These are phyloP conservation scores for Hylaea fasciaria DNA, from an alignment of 2,888 invertebrate species.

Conservation along the genomic window DNA sequence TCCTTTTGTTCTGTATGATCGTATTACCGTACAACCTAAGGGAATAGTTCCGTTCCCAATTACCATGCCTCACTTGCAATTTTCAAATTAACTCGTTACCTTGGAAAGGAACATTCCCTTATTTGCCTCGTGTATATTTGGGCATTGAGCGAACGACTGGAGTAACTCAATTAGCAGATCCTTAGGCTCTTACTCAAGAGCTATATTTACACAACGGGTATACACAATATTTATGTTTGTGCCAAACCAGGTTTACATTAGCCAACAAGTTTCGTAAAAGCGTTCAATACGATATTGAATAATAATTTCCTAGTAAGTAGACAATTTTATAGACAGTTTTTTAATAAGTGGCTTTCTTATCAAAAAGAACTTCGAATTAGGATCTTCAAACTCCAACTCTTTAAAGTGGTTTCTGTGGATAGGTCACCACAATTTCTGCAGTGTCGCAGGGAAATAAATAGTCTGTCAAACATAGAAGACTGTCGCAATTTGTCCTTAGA, in stretches of 20 bases:
- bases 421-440: too few species aligned
- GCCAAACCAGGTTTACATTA: conserved; percentile 14
- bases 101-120: conserved; percentile 31
- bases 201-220: conserved; percentile 22
- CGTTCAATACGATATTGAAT: conserved; percentile 32
- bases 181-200: conserved; percentile 29
- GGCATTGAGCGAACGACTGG: conserved; percentile 32
- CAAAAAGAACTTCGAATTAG: too few species aligned
- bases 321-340: too few species aligned
- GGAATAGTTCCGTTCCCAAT: conserved; percentile 27
- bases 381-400: conserved; percentile 5
- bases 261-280: conserved; percentile 28
- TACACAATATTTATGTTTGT: conserved; percentile 32
- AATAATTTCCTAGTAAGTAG: too few species aligned
- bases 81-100: conserved; percentile 32
- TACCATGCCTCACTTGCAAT: too few species aligned
- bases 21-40: neutral
- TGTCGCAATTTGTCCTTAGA: too few species aligned
- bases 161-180: conserved; percentile 38
- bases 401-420: neutral
- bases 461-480: too few species aligned
- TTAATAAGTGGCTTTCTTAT: too few species aligned
- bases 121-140: conserved; percentile 31
- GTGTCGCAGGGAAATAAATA: too few species aligned
- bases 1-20: too few species aligned